Evolutionary conservation across 1,140 invertebrate genomes (phyloP), one percentile per base, ranked within the genome.

Genomic region (Spodoptera frugiperda): DNA sequence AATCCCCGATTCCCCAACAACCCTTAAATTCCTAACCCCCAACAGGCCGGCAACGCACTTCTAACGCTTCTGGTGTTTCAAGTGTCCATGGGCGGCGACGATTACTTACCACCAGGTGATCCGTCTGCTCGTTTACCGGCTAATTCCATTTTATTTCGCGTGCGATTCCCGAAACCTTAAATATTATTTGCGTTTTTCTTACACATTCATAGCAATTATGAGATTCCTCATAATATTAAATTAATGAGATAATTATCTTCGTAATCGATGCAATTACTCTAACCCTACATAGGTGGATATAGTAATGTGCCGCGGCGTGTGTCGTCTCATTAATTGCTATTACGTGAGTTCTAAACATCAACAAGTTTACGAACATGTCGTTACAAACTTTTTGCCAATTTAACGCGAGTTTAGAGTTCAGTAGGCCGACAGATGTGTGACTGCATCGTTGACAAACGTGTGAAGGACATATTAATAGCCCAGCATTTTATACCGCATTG

Each of bases 321-420:
- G 12, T 71, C 14, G 51, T 44, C 17, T 5, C 21, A n/a, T 10
- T 71, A 55, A 71, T 71, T 71, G 53, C 49, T 5, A 71, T 46
- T 57, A 19, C 51, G 51, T 68, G 65, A 19, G 12, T 19, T 19
- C 11, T 30, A 12, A 10, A 12, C 21, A 46, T 44, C 15, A 25
- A 44, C 53, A 57, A 33, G 30, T 57, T 46, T 57, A 14, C 10
- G 33, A 55, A 71, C 33, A 53, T 55, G 51, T 21, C 53, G n/a
- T 15, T 21, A 19, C 46, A 17, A 46, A 57, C 17, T 71, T 71
- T 71, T 71, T 71, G 68, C 53, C 33, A 46, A 71, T 71, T 71
- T 71, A 54, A 55, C 51, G 3, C 10, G 10, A 57, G 53, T 71
- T 71, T 55, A 71, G 25, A 54, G 51, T 12, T 71, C 68, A 54